phyloP scores from a whole-genome alignment of 2,113 vertebrate species.

The Nothobranchius kuhntae region DNA sequence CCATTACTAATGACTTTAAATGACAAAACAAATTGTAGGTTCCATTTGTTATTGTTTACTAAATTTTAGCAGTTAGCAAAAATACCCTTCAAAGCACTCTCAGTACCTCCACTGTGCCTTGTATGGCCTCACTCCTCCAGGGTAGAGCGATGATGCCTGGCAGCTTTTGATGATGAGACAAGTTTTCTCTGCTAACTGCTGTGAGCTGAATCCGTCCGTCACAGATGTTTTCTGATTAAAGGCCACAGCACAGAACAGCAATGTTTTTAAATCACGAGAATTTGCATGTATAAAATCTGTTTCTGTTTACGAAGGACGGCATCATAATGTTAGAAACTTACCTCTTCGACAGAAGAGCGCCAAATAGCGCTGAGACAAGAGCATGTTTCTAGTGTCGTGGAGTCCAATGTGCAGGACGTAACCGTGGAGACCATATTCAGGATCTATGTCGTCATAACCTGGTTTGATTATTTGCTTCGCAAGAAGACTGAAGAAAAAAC shows the following conservation, averaged over 20 bases:
- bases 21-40: too few relatives aligned
- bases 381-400: constrained; percentile 73
- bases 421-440: constrained; percentile 85
- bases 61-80: too few relatives aligned
- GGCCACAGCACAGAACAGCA: constrained; percentile 1
- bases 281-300: too few relatives aligned
- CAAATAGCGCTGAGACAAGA: constrained; percentile 81
- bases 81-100: neutral
- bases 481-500: constrained; percentile 68
- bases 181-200: constrained; percentile 55
- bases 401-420: constrained; percentile 86
- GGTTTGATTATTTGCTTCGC: constrained; percentile 61
- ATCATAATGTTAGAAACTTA: constrained; percentile 51
- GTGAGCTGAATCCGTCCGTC: constrained; percentile 62
- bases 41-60: too few relatives aligned
- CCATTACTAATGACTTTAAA: too few relatives aligned
- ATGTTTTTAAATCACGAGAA: too few relatives aligned
- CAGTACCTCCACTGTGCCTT: constrained; percentile 69
- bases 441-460: constrained; percentile 82
- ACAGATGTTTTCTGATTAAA: constrained; percentile 65
- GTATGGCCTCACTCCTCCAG: constrained; percentile 72
- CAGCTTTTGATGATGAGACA: constrained; percentile 53
- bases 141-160: constrained; percentile 57
- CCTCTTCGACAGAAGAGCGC: constrained; percentile 86
- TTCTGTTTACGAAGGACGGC: too few relatives aligned